Evolutionary conservation across 2,113 vertebrate species (phyloP).

Genomic region (Rostratula benghalensis): DNA sequence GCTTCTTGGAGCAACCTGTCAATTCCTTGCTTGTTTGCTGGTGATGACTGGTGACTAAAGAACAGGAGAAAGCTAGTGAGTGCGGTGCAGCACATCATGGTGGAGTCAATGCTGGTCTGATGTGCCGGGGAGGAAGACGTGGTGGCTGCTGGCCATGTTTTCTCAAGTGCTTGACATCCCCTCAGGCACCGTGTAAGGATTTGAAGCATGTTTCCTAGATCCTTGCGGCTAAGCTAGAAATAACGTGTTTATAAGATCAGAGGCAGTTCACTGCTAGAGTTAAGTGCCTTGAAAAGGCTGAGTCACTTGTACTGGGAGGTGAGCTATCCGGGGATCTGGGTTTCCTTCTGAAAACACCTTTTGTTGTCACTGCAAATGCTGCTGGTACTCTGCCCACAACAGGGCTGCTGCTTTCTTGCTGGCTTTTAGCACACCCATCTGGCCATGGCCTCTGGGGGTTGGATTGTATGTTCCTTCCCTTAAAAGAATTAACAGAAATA

Average conservation of each 20-base stretch:
- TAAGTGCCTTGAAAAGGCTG: conserved; percentile 10
- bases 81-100: rapidly evolving
- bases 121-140: rapidly evolving
- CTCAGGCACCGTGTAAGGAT: rapidly evolving
- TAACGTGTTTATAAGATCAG: background rate
- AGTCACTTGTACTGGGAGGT: background rate
- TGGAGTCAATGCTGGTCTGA: background rate
- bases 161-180: background rate
- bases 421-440: background rate
- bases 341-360: background rate
- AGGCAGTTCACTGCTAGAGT: background rate
- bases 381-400: rapidly evolving
- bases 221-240: background rate
- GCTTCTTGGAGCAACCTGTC: rapidly evolving
- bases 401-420: background rate
- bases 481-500: background rate
- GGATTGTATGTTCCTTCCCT: background rate
- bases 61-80: background rate
- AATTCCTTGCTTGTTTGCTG: background rate
- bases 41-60: rapidly evolving
- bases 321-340: background rate
- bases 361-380: rapidly evolving
- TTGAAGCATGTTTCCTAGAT: background rate
- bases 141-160: rapidly evolving
- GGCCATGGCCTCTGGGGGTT: background rate